A percentile compares a stretch with the other conserved stretches of the same genome.
These are phyloP conservation scores for Botia almorhae DNA, from an alignment of 2,797 vertebrate species.

Conservation along the genomic window DNA sequence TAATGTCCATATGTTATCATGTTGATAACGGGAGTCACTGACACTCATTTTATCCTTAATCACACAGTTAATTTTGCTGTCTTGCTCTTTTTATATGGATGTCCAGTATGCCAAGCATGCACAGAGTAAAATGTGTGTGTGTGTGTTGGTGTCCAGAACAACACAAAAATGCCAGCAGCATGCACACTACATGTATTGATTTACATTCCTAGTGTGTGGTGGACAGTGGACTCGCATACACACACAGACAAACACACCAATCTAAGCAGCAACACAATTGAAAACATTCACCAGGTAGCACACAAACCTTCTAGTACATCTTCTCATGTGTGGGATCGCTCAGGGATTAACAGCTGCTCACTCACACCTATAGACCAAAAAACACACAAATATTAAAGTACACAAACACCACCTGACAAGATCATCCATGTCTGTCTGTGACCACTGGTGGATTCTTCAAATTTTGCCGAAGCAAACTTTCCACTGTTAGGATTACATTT, in stretches of 20 bases:
- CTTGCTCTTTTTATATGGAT: constrained; percentile 2
- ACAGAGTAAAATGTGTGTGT: background rate
- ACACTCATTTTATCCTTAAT: constrained; percentile 5
- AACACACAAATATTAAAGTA: no score
- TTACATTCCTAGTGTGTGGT: background rate
- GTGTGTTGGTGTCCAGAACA: background rate
- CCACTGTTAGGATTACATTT: background rate
- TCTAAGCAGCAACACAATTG: no score
- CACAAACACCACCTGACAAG: no score
- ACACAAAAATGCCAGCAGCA: background rate
- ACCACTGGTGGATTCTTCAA: no score
- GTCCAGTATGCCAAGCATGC: background rate
- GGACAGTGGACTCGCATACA: background rate
- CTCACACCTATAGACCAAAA: background rate
- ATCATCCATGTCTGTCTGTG: no score
- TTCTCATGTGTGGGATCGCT: background rate
- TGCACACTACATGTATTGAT: background rate
- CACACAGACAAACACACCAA: no score
- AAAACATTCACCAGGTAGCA: no score
- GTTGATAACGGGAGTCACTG: constrained; percentile 4
- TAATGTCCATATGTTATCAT: constrained; percentile 1
- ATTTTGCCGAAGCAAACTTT: background rate
- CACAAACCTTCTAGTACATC: no score
- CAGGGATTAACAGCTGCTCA: background rate
- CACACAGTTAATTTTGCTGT: background rate